Evolutionary conservation across 2,888 invertebrate genomes (phyloP), one percentile per base, ranked within the genome.

Genomic region (Eretmocerus hayati): DNA sequence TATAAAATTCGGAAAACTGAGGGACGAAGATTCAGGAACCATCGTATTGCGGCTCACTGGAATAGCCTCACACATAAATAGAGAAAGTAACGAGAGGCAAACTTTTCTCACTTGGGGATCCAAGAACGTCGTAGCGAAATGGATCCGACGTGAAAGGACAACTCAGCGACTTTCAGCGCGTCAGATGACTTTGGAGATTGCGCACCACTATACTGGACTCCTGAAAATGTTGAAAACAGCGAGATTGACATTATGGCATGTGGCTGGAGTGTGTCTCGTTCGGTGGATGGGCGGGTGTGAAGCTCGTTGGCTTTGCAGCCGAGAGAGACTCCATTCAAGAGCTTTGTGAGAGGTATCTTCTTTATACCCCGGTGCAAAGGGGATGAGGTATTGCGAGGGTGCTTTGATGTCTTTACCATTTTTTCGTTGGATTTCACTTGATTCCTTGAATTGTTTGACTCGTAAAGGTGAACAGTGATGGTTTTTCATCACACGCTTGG

Each of bases 331-430:
- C n/a, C n/a, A n/a, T n/a, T n/a, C n/a, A n/a, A n/a, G n/a, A n/a
- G n/a, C n/a, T n/a, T n/a, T n/a, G n/a, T n/a, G n/a, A n/a, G n/a
- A n/a, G n/a, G n/a, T n/a, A n/a, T n/a, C 26, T 9, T 26, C 6
- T 11, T 6, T 26, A 26, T 26, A 26, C 11, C 6, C 8, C 6
- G 26, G 26, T 11, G 6, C 26, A 11, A 26, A 11, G 26, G 26
- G 26, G 26, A 6, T 11, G 26, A 11, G 26, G 11, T 26, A 6
- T 11, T 6, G 26, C 26, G 48, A 32, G 42, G 38, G 38, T 42
- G 53, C 53, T 53, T 59, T 56, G 45, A 49, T 50, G 54, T 54
- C 40, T 32, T 42, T 55, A 54, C 58, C 61, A 61, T 61, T 55
- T 61, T 61, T 54, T 55, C 56, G 42, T 52, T 48, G 46, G 42